A percentile compares a stretch with the other conserved stretches of the same genome.
These are phyloP conservation scores for Patella ulyssiponensis DNA, from an alignment of 2,888 invertebrate species.

Conservation along the genomic window DNA sequence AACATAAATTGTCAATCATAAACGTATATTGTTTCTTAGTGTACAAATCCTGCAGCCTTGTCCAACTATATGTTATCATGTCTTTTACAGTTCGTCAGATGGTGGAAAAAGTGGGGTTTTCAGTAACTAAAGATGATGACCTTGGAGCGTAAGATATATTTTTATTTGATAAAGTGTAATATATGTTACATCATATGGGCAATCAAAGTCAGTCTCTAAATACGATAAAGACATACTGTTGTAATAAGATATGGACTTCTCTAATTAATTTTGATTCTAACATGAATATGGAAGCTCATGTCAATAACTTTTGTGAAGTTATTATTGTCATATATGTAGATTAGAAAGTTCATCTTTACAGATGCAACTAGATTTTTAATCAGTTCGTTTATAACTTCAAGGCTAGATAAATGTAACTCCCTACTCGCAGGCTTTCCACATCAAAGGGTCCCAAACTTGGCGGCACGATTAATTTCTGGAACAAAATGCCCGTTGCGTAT, in stretches of 20 bases:
- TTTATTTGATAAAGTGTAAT: not conserved
- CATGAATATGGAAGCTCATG: no score
- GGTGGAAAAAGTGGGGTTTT: conserved; percentile 64
- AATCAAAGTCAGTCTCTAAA: not conserved
- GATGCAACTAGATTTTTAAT: not conserved
- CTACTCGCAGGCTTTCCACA: not conserved
- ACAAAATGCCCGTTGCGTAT: not conserved
- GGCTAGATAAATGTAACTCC: not conserved
- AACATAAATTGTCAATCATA: not conserved
- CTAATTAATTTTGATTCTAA: no score
- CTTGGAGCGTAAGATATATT: conserved; percentile 48
- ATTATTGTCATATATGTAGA: not conserved
- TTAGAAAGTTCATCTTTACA: not conserved
- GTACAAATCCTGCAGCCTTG: no score
- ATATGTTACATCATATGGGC: not conserved
- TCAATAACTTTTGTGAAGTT: no score
- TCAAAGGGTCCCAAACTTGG: not conserved
- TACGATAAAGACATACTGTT: not conserved
- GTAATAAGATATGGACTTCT: not conserved
- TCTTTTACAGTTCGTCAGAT: conserved; percentile 64
- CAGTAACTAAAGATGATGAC: conserved; percentile 66
- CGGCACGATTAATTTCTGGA: not conserved
- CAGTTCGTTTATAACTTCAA: not conserved
- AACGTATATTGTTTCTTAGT: not conserved
- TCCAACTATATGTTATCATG: no score